phyloP scores from a whole-genome alignment of 2,888 invertebrate genomes.

The Sinopyrophorus schimmeli region DNA sequence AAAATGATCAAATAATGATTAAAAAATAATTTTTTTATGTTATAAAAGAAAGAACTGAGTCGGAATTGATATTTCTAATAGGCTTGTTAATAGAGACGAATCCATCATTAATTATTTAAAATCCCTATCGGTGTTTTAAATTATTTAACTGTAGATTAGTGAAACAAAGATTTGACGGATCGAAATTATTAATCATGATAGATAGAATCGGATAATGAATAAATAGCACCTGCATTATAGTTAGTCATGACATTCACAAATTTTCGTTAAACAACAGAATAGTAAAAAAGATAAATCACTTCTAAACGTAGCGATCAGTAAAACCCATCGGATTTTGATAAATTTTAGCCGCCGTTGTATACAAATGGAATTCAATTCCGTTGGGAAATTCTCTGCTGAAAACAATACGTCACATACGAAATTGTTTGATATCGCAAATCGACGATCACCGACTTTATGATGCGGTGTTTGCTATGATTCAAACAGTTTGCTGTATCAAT shows the following conservation, averaged over 20 bases:
- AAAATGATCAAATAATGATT: no score
- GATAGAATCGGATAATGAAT: constrained; percentile 41
- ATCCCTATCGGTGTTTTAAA: no score
- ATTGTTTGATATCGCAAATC: constrained; percentile 49
- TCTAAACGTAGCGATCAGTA: constrained; percentile 44
- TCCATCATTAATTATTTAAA: no score
- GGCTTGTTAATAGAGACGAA: no score
- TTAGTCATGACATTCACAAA: constrained; percentile 42
- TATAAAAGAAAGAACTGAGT: no score
- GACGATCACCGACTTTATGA: constrained; percentile 48
- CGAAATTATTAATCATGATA: constrained; percentile 13
- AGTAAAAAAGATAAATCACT: constrained; percentile 50
- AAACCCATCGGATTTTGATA: constrained; percentile 33
- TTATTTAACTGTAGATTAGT: no score
- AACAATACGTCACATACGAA: constrained; percentile 49
- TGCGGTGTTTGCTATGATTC: constrained; percentile 44
- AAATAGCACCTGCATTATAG: constrained; percentile 39
- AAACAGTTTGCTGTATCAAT: constrained; percentile 40
- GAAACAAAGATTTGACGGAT: no score
- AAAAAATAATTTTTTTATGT: no score
- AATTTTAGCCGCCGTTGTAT: constrained; percentile 44
- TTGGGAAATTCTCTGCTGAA: constrained; percentile 50
- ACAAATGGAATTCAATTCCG: constrained; percentile 49
- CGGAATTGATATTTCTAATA: no score
- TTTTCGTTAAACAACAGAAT: constrained; percentile 36